Evolutionary conservation across 1,140 invertebrate genomes (phyloP).

Genomic region (Nixonia krombeini): DNA sequence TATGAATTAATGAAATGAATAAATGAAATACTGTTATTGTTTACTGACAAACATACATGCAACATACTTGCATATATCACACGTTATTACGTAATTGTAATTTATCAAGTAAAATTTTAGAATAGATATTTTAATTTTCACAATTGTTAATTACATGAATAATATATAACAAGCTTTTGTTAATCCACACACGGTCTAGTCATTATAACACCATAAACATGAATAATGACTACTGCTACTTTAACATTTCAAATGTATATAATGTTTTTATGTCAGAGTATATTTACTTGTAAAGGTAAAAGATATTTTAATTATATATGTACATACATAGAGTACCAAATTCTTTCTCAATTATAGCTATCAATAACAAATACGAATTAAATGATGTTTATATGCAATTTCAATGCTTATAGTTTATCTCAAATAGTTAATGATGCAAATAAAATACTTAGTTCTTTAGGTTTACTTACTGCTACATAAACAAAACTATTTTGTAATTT

Average conservation of each 20-base stretch:
- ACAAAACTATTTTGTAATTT: not conserved
- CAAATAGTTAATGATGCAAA: slow-evolving; percentile 22
- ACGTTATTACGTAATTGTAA: too few species aligned
- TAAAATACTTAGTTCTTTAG: slow-evolving; percentile 24
- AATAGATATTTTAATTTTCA: slow-evolving; percentile 19
- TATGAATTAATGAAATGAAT: too few species aligned
- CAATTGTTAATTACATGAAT: not conserved
- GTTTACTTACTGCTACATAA: slow-evolving; percentile 11
- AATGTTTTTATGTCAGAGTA: slow-evolving; percentile 39
- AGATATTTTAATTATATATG: slow-evolving; percentile 47
- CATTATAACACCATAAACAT: slow-evolving; percentile 48
- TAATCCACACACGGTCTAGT: slow-evolving; percentile 46
- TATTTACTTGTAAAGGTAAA: slow-evolving; percentile 40
- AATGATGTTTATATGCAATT: slow-evolving; percentile 32
- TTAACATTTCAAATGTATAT: slow-evolving; percentile 49
- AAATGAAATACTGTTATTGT: too few species aligned
- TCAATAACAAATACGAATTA: slow-evolving; percentile 37
- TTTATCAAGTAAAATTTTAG: slow-evolving; percentile 6
- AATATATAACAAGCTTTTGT: slow-evolving; percentile 27
- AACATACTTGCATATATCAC: too few species aligned
- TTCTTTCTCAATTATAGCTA: slow-evolving; percentile 32
- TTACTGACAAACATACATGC: too few species aligned
- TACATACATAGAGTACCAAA: slow-evolving; percentile 41
- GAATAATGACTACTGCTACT: slow-evolving; percentile 42
- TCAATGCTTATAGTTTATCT: slow-evolving; percentile 34